Base-by-base conservation (phyloP, 2,797 vertebrate genomes). In the Macropus fuliginosus region DNA sequence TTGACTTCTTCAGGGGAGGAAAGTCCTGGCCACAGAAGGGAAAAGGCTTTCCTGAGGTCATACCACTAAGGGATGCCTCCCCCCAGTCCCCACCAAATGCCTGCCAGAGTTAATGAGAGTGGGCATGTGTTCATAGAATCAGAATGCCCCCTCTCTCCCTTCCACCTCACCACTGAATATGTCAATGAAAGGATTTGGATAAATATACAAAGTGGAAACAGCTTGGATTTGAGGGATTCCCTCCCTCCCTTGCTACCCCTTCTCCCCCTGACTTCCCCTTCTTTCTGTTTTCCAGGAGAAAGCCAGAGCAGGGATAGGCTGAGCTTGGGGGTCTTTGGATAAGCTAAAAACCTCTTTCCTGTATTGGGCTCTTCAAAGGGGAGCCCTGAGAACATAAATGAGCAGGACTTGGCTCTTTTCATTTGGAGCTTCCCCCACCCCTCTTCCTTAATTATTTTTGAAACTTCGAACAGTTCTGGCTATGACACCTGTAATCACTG, bases 201-300 rank as follows among this genome's bases (percentile, higher is more conserved):
- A 97, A 98, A 98, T 96, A 46, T 92, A 96, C 95, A 97, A 98
- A 98, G 93, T 98, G 94, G 97, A 97, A 98, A 97, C 97, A 98
- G 94, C 95, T 92, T 98, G 97, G 91, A 92, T 93, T 95, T 92
- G 92, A 92, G 91, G 94, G 92, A 94, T 97, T 5, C 27, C 55
- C 29, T 46, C 3, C 0, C 31, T 66, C 31, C 59, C 59, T 62
- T 55, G 57, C 57, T 31, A 59, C 28, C 57, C 57, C 57, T 62
- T 31, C 11, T 62, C 57, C 57, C 13, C 29, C 57, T 59, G 57
- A 31, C 21, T 12, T 4, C 5, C 62, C 34, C 34, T 8, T 74
- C 34, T n/a, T 74, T 74, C 62, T 74, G 34, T 74, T 40, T 74
- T 74, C 34, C 34, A 74, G 62, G 34, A 74, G 34, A 74, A 74